phyloP scores from a whole-genome alignment of 2,797 vertebrate genomes.

The Enteromius argenteus region DNA sequence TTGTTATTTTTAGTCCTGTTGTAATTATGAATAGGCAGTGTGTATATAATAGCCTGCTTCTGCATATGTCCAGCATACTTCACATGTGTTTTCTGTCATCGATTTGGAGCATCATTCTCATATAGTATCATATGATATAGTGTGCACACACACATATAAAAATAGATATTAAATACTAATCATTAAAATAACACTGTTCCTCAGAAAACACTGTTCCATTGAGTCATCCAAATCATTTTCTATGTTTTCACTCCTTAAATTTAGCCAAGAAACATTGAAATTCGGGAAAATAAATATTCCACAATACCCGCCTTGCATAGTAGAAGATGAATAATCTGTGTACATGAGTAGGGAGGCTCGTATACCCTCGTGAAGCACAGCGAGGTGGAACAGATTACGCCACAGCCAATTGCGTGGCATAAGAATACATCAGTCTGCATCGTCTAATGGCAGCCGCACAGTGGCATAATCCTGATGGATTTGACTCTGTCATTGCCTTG shows the following conservation, averaged over 20 bases:
- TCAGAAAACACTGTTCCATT: not conserved
- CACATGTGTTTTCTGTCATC: not conserved
- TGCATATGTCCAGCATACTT: not conserved
- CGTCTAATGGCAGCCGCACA: slow-evolving; percentile 43
- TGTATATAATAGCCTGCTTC: not conserved
- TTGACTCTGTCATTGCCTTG: slow-evolving; percentile 49
- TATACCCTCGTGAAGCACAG: slow-evolving; percentile 37
- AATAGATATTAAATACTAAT: not conserved
- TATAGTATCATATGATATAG: not conserved
- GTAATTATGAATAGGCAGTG: not conserved
- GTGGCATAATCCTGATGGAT: slow-evolving; percentile 58
- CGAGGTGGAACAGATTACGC: slow-evolving; percentile 57
- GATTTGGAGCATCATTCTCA: not conserved
- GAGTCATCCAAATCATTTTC: not conserved
- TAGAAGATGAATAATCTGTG: slow-evolving; percentile 45
- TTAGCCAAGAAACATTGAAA: not conserved
- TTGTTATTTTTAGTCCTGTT: not conserved
- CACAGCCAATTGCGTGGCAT: slow-evolving; percentile 58
- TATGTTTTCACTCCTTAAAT: not conserved
- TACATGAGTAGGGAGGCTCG: slow-evolving; percentile 30
- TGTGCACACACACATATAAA: not conserved
- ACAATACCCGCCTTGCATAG: slow-evolving; percentile 9
- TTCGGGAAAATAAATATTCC: not conserved
- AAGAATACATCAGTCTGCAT: slow-evolving; percentile 60
- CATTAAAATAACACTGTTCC: not conserved